These are phyloP conservation scores for Panopea generosa DNA, from an alignment of 2,888 invertebrate species.

Conservation along the genomic window DNA sequence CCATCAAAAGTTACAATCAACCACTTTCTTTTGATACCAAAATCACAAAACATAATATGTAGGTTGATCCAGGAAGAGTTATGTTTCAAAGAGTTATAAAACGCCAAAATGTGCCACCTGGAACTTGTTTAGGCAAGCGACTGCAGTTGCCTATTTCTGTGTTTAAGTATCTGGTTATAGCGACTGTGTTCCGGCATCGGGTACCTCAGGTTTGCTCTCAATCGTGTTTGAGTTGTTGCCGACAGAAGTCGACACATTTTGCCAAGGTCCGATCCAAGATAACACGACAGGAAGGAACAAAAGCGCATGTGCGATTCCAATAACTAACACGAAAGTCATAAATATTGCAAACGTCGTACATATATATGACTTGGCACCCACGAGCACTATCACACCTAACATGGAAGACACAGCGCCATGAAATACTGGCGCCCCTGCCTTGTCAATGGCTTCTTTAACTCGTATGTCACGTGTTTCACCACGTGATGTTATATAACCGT, in stretches of 20 bases:
- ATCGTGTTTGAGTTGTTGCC: background rate
- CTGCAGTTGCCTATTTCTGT: too few species aligned
- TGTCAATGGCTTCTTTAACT: constrained; percentile 57
- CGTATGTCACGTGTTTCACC: constrained; percentile 42
- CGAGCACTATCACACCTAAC: constrained; percentile 66
- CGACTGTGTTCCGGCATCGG: too few species aligned
- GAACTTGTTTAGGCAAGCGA: too few species aligned
- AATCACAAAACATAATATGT: too few species aligned
- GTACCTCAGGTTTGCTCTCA: too few species aligned
- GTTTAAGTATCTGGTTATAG: too few species aligned
- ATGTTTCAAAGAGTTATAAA: too few species aligned
- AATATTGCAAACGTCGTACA: constrained; percentile 23
- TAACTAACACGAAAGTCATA: constrained; percentile 22
- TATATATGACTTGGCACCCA: constrained; percentile 48
- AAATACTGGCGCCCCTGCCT: constrained; percentile 65
- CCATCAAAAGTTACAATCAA: too few species aligned
- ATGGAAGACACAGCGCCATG: constrained; percentile 71
- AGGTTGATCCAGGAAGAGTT: too few species aligned
- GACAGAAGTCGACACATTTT: constrained; percentile 6
- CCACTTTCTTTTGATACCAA: too few species aligned
- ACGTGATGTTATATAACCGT: constrained; percentile 66
- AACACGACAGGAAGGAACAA: constrained; percentile 28
- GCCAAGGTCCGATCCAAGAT: constrained; percentile 28
- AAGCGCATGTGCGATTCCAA: constrained; percentile 36
- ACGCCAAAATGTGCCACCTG: too few species aligned